Evolutionary conservation across 2,888 invertebrate species (phyloP).

Genomic region (Drosophila melanocephala): DNA sequence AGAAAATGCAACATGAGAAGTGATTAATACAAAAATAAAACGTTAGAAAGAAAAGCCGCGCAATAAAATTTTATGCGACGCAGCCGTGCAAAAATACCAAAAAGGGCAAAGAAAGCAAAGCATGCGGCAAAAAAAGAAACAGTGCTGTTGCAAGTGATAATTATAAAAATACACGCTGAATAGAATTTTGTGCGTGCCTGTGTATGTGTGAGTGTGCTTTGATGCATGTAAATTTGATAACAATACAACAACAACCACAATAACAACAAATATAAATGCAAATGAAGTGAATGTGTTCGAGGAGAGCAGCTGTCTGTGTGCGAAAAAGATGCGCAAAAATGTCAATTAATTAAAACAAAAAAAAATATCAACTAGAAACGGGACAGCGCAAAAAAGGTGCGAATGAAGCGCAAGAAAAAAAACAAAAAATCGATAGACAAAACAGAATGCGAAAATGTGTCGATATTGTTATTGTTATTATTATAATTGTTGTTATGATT

Average conservation of each 20-base stretch:
- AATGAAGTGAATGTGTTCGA: conserved; percentile 16
- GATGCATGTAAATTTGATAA: conserved; percentile 70
- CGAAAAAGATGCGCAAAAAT: conserved; percentile 68
- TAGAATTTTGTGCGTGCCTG: conserved; percentile 7
- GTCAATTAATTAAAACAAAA: conserved; percentile 71
- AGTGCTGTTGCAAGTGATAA: conserved; percentile 37
- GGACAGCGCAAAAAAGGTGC: conserved; percentile 64
- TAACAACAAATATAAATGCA: conserved; percentile 23
- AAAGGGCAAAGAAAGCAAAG: conserved; percentile 28
- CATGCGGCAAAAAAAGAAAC: conserved; percentile 25
- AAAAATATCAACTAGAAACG: conserved; percentile 44
- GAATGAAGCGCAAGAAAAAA: conserved; percentile 80
- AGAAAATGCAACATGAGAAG: conserved; percentile 9
- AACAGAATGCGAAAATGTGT: conserved; percentile 69
- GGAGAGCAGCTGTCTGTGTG: conserved; percentile 31
- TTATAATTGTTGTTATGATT: conserved; percentile 35
- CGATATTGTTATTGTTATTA: conserved; percentile 50
- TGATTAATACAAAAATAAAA: neutral
- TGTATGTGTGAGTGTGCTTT: conserved; percentile 10
- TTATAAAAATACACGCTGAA: conserved; percentile 39
- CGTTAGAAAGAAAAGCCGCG: conserved; percentile 7
- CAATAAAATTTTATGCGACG: conserved; percentile 35
- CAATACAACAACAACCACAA: conserved; percentile 48
- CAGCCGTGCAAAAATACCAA: conserved; percentile 49
- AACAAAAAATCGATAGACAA: conserved; percentile 70